phyloP scores from a whole-genome alignment of 2,113 vertebrate genomes.

The Pangasianodon gigas region DNA sequence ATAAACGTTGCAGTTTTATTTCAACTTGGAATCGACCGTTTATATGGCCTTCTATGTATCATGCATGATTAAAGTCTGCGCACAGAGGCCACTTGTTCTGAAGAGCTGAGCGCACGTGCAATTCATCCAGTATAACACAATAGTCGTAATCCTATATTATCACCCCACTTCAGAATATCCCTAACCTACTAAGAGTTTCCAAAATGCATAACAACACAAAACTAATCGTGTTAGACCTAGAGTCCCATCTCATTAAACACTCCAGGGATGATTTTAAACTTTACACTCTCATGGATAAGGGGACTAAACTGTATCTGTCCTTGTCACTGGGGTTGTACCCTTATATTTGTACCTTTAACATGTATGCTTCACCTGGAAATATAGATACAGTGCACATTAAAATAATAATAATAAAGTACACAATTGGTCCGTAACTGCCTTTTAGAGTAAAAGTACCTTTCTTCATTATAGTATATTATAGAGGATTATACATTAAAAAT shows the following conservation, averaged over 20 bases:
- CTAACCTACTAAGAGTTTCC: background rate
- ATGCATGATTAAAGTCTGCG: background rate
- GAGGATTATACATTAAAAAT: background rate
- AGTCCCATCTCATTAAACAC: background rate
- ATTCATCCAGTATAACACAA: background rate
- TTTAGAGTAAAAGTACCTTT: background rate
- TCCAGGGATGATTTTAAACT: background rate
- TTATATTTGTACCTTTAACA: background rate
- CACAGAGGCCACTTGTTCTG: background rate
- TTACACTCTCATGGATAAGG: background rate
- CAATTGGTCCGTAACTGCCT: background rate
- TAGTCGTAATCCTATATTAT: background rate
- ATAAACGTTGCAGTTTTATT: background rate
- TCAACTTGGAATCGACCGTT: background rate
- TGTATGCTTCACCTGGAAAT: background rate
- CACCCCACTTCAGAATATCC: background rate
- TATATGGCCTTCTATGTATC: background rate
- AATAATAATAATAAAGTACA: background rate
- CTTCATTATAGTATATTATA: too few species aligned
- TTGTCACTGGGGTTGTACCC: background rate
- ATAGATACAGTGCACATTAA: background rate
- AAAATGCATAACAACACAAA: background rate
- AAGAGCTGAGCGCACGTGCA: background rate
- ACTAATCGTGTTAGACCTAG: background rate
- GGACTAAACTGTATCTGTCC: background rate